phyloP scores from a whole-genome alignment of 2,113 vertebrate genomes.

The Hippoglossus stenolepis region DNA sequence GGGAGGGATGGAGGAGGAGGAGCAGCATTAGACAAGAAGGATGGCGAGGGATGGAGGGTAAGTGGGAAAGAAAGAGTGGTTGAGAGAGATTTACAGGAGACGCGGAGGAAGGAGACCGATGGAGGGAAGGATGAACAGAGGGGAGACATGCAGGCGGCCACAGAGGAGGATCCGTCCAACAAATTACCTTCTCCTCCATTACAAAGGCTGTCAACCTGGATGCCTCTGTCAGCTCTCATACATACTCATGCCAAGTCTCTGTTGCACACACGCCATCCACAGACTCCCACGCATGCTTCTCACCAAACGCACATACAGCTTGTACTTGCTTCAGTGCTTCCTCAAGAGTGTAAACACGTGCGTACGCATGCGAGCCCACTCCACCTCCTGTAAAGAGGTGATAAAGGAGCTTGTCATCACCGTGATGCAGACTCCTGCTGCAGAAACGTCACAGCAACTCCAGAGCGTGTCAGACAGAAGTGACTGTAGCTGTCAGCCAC shows the following conservation, averaged over 20 bases:
- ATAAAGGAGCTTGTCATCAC: constrained; percentile 76
- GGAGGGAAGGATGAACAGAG: constrained; percentile 63
- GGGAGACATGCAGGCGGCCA: constrained; percentile 77
- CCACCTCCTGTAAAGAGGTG: constrained; percentile 81
- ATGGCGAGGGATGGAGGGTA: constrained; percentile 53
- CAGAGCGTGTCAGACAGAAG: constrained; percentile 76
- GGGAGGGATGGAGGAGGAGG: constrained; percentile 28
- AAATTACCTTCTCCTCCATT: constrained; percentile 85
- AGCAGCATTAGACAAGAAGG: constrained; percentile 49
- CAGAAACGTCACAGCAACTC: constrained; percentile 48
- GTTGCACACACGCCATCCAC: constrained; percentile 10
- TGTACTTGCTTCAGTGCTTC: constrained; percentile 37
- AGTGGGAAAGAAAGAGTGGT: constrained; percentile 59
- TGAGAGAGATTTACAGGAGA: constrained; percentile 69
- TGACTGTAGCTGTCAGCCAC: constrained; percentile 74
- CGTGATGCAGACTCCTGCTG: constrained; percentile 38
- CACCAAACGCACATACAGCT: constrained; percentile 25
- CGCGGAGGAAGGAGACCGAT: constrained; percentile 36
- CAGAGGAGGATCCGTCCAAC: constrained; percentile 81
- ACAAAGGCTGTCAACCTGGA: constrained; percentile 84
- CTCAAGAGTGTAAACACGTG: neutral
- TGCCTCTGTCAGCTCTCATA: constrained; percentile 85
- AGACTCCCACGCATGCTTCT: constrained; percentile 27
- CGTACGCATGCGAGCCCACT: neutral
- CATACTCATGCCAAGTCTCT: constrained; percentile 70